Evolutionary conservation across 2,797 vertebrate species (phyloP).

Genomic region (Tinamus major): DNA sequence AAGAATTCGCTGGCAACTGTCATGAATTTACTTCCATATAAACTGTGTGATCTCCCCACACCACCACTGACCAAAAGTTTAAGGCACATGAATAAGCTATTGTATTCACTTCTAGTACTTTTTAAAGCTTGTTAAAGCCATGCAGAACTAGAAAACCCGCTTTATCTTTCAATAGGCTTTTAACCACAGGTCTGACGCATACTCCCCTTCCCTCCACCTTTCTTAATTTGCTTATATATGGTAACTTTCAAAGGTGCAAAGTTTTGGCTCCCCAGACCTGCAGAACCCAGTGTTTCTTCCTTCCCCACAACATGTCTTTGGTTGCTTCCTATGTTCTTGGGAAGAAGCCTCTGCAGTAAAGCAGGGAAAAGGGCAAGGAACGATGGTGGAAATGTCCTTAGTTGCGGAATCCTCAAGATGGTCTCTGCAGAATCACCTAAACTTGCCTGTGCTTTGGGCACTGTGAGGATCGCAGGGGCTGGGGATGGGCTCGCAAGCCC

Average conservation of each 20-base stretch:
- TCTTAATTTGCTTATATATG: neutral
- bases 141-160: neutral
- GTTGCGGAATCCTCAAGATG: neutral
- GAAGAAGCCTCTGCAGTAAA: neutral
- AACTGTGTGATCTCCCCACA: neutral
- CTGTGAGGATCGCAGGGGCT: no score
- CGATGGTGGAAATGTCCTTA: neutral
- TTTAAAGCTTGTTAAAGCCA: neutral
- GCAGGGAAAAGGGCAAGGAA: neutral
- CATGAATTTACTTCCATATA: neutral
- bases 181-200: neutral
- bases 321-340: neutral
- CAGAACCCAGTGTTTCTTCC: neutral
- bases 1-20: neutral
- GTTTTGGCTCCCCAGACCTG: neutral
- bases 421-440: neutral
- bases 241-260: neutral
- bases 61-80: neutral
- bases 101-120: neutral
- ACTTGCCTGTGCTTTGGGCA: no score
- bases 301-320: neutral
- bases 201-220: accelerated
- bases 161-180: neutral
- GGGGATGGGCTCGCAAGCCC: no score
- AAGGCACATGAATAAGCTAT: neutral